phyloP scores from a whole-genome alignment of 2,888 invertebrate genomes.

The Tipula vernalis region DNA sequence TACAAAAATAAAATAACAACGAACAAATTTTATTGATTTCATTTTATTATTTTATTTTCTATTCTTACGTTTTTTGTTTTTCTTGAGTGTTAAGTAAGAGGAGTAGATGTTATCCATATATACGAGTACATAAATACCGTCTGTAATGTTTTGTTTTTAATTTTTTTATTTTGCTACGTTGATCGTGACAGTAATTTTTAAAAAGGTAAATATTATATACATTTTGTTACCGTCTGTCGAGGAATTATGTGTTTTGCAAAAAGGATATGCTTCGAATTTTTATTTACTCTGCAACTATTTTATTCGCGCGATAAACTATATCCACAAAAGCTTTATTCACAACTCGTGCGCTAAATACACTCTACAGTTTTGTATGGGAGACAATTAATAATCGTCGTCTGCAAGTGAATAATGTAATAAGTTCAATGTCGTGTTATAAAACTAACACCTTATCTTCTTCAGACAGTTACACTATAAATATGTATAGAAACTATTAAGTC shows the following conservation, averaged over 20 bases:
- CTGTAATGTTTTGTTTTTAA: neutral
- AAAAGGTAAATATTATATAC: neutral
- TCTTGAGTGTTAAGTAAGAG: neutral
- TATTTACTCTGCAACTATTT: neutral
- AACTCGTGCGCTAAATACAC: neutral
- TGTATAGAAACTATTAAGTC: neutral
- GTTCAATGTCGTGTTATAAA: neutral
- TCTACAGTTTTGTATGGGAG: neutral
- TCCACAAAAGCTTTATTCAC: neutral
- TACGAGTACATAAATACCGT: neutral
- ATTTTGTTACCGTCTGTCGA: neutral
- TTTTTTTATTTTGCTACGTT: neutral
- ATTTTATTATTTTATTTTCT: neutral
- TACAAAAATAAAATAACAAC: neutral
- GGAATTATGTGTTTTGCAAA: neutral
- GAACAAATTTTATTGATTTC: neutral
- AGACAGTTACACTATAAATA: neutral
- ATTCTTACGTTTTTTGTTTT: neutral
- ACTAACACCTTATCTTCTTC: neutral
- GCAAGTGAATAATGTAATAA: neutral
- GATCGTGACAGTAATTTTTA: conserved; percentile 4
- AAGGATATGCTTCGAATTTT: neutral
- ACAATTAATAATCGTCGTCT: neutral
- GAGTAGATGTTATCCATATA: neutral
- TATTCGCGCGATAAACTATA: neutral